Base-by-base conservation (phyloP, 2,113 vertebrate species). In the Microcebus jonahi region DNA sequence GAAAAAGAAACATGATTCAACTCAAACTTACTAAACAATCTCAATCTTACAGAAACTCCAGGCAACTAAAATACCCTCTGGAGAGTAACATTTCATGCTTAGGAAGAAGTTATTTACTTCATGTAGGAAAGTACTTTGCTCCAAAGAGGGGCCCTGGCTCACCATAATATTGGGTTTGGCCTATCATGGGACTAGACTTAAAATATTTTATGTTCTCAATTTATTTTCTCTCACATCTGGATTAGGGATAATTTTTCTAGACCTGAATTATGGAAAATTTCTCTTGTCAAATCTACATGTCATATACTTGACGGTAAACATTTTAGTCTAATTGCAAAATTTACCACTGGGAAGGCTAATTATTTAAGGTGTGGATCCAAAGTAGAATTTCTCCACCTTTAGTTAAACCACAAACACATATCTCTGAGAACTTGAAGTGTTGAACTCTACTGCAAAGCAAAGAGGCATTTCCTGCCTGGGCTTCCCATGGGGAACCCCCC, bases 101-200 rank as follows among this genome's bases (percentile, higher is more conserved):
- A 96, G 93, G 96, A 98, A 98, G 97, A 95, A 92, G 88, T 97
- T 97, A 98, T 97, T 98, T 98, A 97, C 96, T 98, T 98, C 97
- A 11, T 68, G 36, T 92, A 97, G 88, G 90, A 97, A 98, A 98
- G 91, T 98, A 91, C 96, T 98, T 97, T 92, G 81, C 96, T 97
- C 96, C 88, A 96, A 96, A 97, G 88, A 93, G 81, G 67, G 90
- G 84, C 90, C 75, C 84, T 95, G 95, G 92, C 88, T 98, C 92
- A 91, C 93, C 96, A 96, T 96, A 98, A 97, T 98, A 97, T 98
- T 98, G 96, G 85, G 94, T 97, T 98, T 98, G 96, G 97, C 96
- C 92, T 97, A 97, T 96, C 96, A 77, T 95, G 97, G 93, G 96
- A 97, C 89, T 94, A 95, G 90, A 92, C 91, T 96, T 96, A 96